These are phyloP conservation scores for Nannoperca obscura DNA, from an alignment of 2,797 vertebrate genomes.

Conservation along the genomic window DNA sequence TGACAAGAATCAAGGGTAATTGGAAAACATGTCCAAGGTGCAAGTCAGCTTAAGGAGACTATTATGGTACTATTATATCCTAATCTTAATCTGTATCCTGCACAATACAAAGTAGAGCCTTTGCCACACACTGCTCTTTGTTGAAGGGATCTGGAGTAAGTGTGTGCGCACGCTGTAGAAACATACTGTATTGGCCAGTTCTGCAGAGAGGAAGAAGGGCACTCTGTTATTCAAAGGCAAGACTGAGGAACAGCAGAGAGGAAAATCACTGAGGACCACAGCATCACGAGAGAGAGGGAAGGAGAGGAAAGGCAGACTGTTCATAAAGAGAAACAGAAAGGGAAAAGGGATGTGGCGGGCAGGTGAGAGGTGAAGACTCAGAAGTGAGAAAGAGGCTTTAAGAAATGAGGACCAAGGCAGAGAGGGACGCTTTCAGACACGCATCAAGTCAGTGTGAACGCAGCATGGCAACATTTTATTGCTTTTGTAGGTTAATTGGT, in stretches of 20 bases:
- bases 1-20: background rate
- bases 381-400: slow-evolving; percentile 9
- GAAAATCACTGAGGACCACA: slow-evolving; percentile 23
- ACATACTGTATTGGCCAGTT: background rate
- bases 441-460: background rate
- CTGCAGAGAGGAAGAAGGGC: slow-evolving; percentile 60
- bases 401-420: background rate
- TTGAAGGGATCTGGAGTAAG: slow-evolving; percentile 12
- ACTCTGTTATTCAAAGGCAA: slow-evolving; percentile 73
- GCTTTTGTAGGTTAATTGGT: background rate
- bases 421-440: background rate
- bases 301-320: slow-evolving; percentile 3
- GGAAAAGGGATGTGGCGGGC: slow-evolving; percentile 3
- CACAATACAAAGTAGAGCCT: background rate
- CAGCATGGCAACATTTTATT: too few relatives aligned
- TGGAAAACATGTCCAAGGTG: background rate
- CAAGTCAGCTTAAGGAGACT: background rate
- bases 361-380: slow-evolving; percentile 11
- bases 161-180: slow-evolving; percentile 15
- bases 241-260: slow-evolving; percentile 60
- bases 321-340: slow-evolving; percentile 18
- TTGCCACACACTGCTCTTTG: background rate
- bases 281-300: background rate
- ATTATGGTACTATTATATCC: too few relatives aligned
- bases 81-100: background rate